Evolutionary conservation across 1,140 invertebrate species (phyloP), one percentile per base, ranked within the genome.

Genomic region (Heterodera schachtii): DNA sequence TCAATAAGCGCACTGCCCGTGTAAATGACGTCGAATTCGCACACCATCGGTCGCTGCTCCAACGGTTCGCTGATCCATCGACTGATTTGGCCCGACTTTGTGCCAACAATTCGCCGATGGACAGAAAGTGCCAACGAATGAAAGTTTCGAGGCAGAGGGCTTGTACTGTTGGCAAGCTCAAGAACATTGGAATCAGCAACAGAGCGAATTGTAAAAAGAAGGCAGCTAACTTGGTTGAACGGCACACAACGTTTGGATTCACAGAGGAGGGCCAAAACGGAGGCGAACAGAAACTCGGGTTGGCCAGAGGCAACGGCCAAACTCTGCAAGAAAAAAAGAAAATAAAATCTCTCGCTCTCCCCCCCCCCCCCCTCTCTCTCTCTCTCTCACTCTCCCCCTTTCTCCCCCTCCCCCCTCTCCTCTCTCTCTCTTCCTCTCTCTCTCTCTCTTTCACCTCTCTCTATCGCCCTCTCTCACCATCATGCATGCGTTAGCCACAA

Each of bases 211-310:
- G 11, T 3, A 64, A 64, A 19, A 64, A 64, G 49, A 6, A 31
- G 9, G 2, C 41, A 1, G 21, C 21, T 6, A 41, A 84, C 47
- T 52, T 84, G 83, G 73, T 85, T 85, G 44, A 86, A 82, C 31
- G 85, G 85, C 57, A 87, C 66, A 60, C 81, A 79, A 52, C 81
- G 75, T 43, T 86, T 87, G 19, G 75, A 16, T 67, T 86, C 86
- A 47, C 85, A 86, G 9, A 87, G 76, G 8, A 87, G 77, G 8
- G 83, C 69, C 2, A 49, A 46, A 41, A 84, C 64, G 43, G 86
- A 46, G 7, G 87, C 80, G 73, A 88, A 84, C 19, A 88, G 43
- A 9, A 88, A 75, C 71, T 87, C 86, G 21, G 86, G 86, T 47
- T 73, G 67, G 1, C 86, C 86, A 57, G 67, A 74, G n/a, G 86